Evolutionary conservation across 2,797 vertebrate species (phyloP).

Genomic region (Alca torda): DNA sequence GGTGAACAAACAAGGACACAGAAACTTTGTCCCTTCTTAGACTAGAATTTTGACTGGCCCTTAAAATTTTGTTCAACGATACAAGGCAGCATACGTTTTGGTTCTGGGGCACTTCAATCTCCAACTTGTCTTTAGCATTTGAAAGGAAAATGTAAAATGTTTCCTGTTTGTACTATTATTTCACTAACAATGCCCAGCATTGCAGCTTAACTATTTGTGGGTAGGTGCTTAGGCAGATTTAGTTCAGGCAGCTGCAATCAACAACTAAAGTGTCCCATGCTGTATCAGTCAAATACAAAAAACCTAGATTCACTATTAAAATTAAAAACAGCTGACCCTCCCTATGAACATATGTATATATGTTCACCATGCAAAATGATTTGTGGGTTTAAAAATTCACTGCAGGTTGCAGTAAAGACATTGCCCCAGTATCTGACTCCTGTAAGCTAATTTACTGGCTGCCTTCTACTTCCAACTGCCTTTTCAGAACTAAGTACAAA

Average conservation of each 20-base stretch:
- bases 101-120: neutral
- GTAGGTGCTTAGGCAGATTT: neutral
- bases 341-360: neutral
- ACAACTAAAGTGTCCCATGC: neutral
- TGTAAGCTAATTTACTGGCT: neutral
- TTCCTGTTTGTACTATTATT: constrained; percentile 14
- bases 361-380: neutral
- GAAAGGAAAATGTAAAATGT: constrained; percentile 42
- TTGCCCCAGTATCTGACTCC: neutral
- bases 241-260: neutral
- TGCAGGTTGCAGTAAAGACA: neutral
- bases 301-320: neutral
- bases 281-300: neutral
- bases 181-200: neutral
- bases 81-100: neutral
- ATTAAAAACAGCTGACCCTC: neutral
- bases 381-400: neutral
- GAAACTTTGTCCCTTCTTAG: constrained; percentile 27
- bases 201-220: constrained; percentile 31
- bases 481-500: neutral
- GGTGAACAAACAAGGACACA: constrained; percentile 42
- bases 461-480: neutral
- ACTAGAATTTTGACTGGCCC: neutral
- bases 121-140: constrained; percentile 27
- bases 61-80: neutral